Evolutionary conservation across 2,888 invertebrate species (phyloP), one percentile per base, ranked within the genome.

Genomic region (Torymus aiolomorphi): DNA sequence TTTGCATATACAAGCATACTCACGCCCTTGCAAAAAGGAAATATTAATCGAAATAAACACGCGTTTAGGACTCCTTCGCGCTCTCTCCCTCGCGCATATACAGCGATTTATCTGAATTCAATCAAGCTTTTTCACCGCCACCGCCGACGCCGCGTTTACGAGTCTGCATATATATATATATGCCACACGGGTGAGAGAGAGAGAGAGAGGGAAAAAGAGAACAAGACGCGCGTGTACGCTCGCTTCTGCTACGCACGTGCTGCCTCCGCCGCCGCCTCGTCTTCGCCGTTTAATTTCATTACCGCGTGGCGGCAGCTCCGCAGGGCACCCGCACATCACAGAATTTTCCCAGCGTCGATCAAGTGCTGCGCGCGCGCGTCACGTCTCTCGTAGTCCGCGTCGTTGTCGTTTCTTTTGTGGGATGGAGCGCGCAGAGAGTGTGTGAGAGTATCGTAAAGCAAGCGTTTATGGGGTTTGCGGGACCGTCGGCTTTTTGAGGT

Each of bases 261-360:
- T 49, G 61, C 61, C 31, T 14, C 62, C 2, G 14, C 49, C 11
- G 42, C 66, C 1, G 10, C 14, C 51, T 52, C 49, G 20, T 18
- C 69, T 70, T 75, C 66, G 49, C 61, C 67, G 79, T 82, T 81
- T 83, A 80, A 75, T 82, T 80, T 83, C 78, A 81, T 80, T 80
- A 76, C 65, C 75, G 65, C 51, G 62, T 16, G 10, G 1, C 49
- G 13, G 65, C 59, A 8, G 42, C 76, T 71, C 71, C 77, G 65
- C 77, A 71, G 65, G 71, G 71, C 77, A 71, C 77, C 71, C 57
- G 71, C 77, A 66, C 77, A 31, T 42, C 52, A 31, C n/a, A 52
- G 18, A 52, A 69, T 77, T 77, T 77, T 66, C 71, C 65, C 71
- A 71, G 31, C 67, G 67, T 69, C 67, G 67, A 69, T 69, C 67